Base-by-base conservation (phyloP, 1,140 invertebrate genomes). In the Drosophila santomea region DNA sequence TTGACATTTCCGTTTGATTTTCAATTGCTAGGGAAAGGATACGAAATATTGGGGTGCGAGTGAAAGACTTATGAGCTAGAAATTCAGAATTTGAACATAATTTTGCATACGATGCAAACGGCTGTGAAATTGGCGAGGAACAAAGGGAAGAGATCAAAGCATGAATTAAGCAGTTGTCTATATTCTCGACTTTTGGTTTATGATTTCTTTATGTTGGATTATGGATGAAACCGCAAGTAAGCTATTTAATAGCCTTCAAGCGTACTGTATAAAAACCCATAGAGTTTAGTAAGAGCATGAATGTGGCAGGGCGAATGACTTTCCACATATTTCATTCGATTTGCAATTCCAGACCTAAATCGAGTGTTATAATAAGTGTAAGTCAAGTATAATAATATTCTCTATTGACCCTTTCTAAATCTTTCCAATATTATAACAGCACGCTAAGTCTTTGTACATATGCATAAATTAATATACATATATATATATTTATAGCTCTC, bases 61-160 rank as follows among this genome's bases (percentile, higher is more conserved):
- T 50, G 50, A 82, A 85, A 85, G 81, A 86, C 82, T 86, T 61
- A 86, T 71, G 74, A 77, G 64, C 63, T 66, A 64, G 44, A 74
- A 74, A 83, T 73, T 74, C 74, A 67, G 66, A 82, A 83, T 58
- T 78, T 64, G 64, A 71, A 66, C 25, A 48, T 58, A 51, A 84
- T 71, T 71, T 83, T 75, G 80, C 74, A 64, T 48, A 60, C 83
- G 58, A 88, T 78, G 82, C 83, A 83, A 88, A 89, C 47, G 83
- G 83, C 83, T 88, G 83, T 88, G 83, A 88, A 86, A 86, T 89
- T 88, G 84, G 83, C 83, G 82, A 72, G 55, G 54, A 67, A 54
- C 47, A 44, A 57, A 55, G 39, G 45, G 50, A 59, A 20, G 20
- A 11, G 17, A 35, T 51, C 60, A 71, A 67, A 61, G 25, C 28